These are phyloP conservation scores for Morelia viridis DNA, from an alignment of 2,797 vertebrate genomes.

Conservation along the genomic window DNA sequence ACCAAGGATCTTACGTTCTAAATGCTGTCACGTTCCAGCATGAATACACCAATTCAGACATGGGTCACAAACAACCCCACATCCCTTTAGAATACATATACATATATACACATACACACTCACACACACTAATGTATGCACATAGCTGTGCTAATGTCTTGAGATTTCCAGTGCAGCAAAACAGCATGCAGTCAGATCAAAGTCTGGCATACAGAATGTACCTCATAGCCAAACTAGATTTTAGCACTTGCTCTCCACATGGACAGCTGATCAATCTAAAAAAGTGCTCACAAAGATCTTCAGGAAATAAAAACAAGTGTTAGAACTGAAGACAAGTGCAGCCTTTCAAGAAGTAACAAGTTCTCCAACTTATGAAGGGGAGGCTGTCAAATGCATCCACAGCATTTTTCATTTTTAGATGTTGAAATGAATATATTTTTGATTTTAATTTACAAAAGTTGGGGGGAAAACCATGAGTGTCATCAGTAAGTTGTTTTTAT, in stretches of 20 bases:
- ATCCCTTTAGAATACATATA: slow-evolving; percentile 74
- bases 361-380: slow-evolving; percentile 38
- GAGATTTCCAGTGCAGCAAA: slow-evolving; percentile 22
- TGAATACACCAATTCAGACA: slow-evolving; percentile 68
- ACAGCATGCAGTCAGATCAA: slow-evolving; percentile 49
- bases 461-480: slow-evolving; percentile 3
- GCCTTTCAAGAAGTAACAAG: slow-evolving; percentile 38
- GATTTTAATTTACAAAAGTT: slow-evolving; percentile 1
- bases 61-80: slow-evolving; percentile 64
- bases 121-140: neutral
- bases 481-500: slow-evolving; percentile 47
- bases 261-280: slow-evolving; percentile 29
- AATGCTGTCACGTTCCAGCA: slow-evolving; percentile 75
- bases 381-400: slow-evolving; percentile 36
- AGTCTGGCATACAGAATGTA: slow-evolving; percentile 38
- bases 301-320: slow-evolving; percentile 37
- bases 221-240: slow-evolving; percentile 30
- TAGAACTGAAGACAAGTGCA: slow-evolving; percentile 40
- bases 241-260: slow-evolving; percentile 35
- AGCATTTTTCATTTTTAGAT: slow-evolving; percentile 45
- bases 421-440: slow-evolving; percentile 10
- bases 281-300: slow-evolving; percentile 27
- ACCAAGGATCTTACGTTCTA: slow-evolving; percentile 72
- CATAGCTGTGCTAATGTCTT: slow-evolving; percentile 14
- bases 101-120: rapidly evolving